Conservation (phyloP, 1,140 invertebrate genomes). For the Scaptomyza graminum region DNA sequence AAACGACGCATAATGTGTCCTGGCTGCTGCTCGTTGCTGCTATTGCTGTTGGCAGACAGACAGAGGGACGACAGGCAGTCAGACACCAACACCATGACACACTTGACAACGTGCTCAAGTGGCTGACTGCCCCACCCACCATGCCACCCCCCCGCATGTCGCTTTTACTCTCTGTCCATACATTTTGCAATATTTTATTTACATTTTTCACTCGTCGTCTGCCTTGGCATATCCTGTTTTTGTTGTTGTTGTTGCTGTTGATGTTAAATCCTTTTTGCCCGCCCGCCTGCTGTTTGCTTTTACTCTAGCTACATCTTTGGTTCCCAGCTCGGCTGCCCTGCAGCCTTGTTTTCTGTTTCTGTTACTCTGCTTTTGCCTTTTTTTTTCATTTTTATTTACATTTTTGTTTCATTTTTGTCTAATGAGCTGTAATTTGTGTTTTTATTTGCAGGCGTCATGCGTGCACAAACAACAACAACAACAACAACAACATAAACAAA, state of each 20-base stretch:
- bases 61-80: slow-evolving; percentile 53
- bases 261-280: slow-evolving; percentile 51
- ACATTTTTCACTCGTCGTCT: slow-evolving; percentile 79
- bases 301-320: slow-evolving; percentile 19
- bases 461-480: slow-evolving; percentile 64
- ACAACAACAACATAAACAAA: slow-evolving; percentile 24
- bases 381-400: slow-evolving; percentile 55
- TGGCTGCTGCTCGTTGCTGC: slow-evolving; percentile 38
- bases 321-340: slow-evolving; percentile 2
- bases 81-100: slow-evolving; percentile 54
- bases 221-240: slow-evolving; percentile 66
- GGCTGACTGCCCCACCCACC: slow-evolving; percentile 41
- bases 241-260: too few relatives aligned
- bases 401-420: slow-evolving; percentile 80
- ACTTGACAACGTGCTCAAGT: slow-evolving; percentile 81
- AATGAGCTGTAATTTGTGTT: slow-evolving; percentile 81
- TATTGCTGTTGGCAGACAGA: slow-evolving; percentile 28
- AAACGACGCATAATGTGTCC: slow-evolving; percentile 80
- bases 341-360: slow-evolving; percentile 38
- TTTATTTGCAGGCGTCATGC: slow-evolving; percentile 79
- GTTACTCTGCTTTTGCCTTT: slow-evolving; percentile 23
- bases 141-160: slow-evolving; percentile 9
- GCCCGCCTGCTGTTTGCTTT: slow-evolving; percentile 52
- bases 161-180: slow-evolving; percentile 20
- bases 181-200: slow-evolving; percentile 77